Evolutionary conservation across 2,888 invertebrate genomes (phyloP), one percentile per base, ranked within the genome.

Genomic region (Hoplodrina blanda): DNA sequence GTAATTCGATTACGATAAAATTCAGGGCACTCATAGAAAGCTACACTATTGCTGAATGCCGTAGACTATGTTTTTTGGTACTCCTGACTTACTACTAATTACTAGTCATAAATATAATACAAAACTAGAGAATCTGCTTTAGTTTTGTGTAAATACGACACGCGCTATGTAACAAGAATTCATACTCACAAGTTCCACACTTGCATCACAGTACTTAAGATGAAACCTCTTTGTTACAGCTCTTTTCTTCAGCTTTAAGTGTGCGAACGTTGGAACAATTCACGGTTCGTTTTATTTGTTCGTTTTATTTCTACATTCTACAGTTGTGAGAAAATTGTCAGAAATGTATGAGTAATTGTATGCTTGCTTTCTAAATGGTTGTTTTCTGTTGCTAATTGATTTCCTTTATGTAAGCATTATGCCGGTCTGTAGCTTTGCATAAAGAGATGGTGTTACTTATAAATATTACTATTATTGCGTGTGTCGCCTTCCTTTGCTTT

Each of bases 211-310:
- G 76, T 65, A 55, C 62, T 65, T 62, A 73, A 62, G 69, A 72
- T 52, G 62, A 72, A 73, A 73, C 41, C 73, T 72, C 78, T 85
- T 84, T 80, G 67, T 80, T 71, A 69, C 66, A 64, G 69, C 56
- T 76, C 66, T 78, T 82, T 78, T 69, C 75, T 83, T 63, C 50
- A 44, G 59, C 50, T 25, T 76, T 73, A 78, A 78, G 77, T 64
- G 69, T 74, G 75, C 62, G 80, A 73, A 68, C 69, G 66, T 67
- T 65, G 78, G 63, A 52, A 67, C 66, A 62, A 73, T 67, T 69
- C 64, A 60, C 62, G 69, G 71, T 52, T 74, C 50, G 54, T 68
- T 69, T 72, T 59, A 55, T 74, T 62, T 57, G 50, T 69, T n/a
- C n/a, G n/a, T n/a, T n/a, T n/a, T n/a, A 25, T 68, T 71, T 68